A percentile compares a stretch with the other conserved stretches of the same genome.
Evolutionary conservation across 2,888 invertebrate genomes (phyloP).

Genomic region (Phasia obesa): DNA sequence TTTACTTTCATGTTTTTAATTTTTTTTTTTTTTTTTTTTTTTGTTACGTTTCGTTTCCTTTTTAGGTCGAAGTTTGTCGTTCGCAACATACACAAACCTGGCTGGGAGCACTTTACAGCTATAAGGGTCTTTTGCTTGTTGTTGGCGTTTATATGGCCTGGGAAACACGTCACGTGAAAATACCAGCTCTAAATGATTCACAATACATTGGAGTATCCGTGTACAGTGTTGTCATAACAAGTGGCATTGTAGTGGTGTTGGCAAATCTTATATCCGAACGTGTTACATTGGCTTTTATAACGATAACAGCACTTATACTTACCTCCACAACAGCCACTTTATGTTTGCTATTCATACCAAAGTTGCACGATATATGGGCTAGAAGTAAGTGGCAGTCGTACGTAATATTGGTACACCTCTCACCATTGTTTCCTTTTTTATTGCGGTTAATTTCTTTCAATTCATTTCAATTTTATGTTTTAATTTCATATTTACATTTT

Average conservation of each 20-base stretch:
- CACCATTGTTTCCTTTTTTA: background rate
- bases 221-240: conserved; percentile 94
- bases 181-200: conserved; percentile 95
- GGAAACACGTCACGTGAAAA: conserved; percentile 96
- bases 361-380: conserved; percentile 88
- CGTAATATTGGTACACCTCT: background rate
- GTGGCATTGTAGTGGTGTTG: conserved; percentile 92
- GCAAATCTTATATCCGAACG: conserved; percentile 94
- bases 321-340: conserved; percentile 93
- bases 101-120: conserved; percentile 94
- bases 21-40: background rate
- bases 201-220: conserved; percentile 97
- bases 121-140: conserved; percentile 93
- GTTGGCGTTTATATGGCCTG: conserved; percentile 98
- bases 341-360: conserved; percentile 93
- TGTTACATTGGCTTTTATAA: conserved; percentile 90
- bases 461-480: background rate
- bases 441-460: background rate
- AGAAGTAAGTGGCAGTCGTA: conserved; percentile 83
- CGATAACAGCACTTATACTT: conserved; percentile 91
- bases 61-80: conserved; percentile 93
- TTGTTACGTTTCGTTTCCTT: conserved; percentile 18
- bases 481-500: background rate
- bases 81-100: conserved; percentile 94
- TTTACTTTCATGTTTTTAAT: no score